phyloP scores from a whole-genome alignment of 2,113 vertebrate genomes.

The Calidris pygmaea region DNA sequence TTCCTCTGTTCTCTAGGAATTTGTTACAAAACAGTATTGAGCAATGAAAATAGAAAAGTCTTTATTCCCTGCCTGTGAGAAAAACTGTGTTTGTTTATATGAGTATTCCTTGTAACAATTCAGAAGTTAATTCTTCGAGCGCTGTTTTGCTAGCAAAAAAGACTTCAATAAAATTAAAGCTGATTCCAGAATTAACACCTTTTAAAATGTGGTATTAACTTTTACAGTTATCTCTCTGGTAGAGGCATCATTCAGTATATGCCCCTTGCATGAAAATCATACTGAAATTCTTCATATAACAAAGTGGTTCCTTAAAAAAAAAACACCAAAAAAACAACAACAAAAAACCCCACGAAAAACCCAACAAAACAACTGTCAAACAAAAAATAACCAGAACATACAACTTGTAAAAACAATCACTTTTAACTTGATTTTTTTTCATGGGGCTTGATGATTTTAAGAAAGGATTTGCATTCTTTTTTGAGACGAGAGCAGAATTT shows the following conservation, averaged over 20 bases:
- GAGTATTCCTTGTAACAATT: not conserved
- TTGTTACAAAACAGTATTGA: not conserved
- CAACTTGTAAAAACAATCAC: not conserved
- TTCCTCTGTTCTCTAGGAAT: not conserved
- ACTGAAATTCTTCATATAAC: not conserved
- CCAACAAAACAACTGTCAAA: not conserved
- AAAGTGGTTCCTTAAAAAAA: not conserved
- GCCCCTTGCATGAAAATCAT: not conserved
- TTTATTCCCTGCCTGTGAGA: not conserved
- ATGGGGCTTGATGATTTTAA: not conserved
- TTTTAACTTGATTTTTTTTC: not conserved
- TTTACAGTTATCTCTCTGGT: not conserved
- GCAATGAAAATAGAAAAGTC: not conserved
- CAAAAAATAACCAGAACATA: not conserved
- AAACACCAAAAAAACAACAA: not conserved
- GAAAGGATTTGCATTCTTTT: not conserved
- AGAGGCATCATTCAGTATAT: not conserved
- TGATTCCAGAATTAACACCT: not conserved
- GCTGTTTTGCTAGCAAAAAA: not conserved
- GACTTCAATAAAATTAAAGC: not conserved
- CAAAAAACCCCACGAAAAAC: too few species aligned
- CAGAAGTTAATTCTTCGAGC: not conserved
- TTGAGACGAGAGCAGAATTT: not conserved
- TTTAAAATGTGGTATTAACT: not conserved
- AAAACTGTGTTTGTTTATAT: not conserved